Evolutionary conservation across 2,888 invertebrate species (phyloP), one percentile per base, ranked within the genome.

Genomic region (Horisme vitalbata): DNA sequence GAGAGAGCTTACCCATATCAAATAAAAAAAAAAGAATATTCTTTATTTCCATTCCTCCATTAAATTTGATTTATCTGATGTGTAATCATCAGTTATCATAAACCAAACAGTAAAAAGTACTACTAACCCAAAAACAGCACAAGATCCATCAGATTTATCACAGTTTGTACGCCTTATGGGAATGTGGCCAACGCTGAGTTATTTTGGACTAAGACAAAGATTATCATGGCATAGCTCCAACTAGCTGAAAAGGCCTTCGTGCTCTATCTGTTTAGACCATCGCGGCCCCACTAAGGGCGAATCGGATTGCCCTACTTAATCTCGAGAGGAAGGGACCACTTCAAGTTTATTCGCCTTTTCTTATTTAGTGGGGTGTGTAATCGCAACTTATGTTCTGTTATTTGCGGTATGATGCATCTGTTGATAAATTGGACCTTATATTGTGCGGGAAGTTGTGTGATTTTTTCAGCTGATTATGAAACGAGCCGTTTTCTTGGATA

Each of bases 181-280:
- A 57, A 45, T 49, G 30, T 23, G 46, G 53, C 57, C 51, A 57
- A 53, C 41, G 45, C 34, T 38, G 45, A 44, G 44, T 53, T 49
- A 48, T 41, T 49, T 45, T 41, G 41, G 43, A 35, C 26, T 26
- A 32, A 50, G 28, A 45, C 48, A 48, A 51, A 55, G 38, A 52
- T 50, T 43, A 50, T 41, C 36, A 50, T 60, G 59, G 57, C 59
- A 52, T 28, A 24, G 41, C 34, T 36, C 58, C 57, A 58, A 53
- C 45, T 45, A 38, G 31, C 49, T 30, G 41, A 28, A 39, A 26
- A 4, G 11, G 39, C 21, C 27, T 49, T 18, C 61, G 58, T 62
- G 62, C 47, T 46, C 50, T 57, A 63, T 61, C 62, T 41, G 35
- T 11, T 43, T 32, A 8, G 34, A 35, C 33, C 50, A 63, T 63